Conservation (phyloP, 2,113 vertebrate genomes). For the Cyprinodon brontotheroides region DNA sequence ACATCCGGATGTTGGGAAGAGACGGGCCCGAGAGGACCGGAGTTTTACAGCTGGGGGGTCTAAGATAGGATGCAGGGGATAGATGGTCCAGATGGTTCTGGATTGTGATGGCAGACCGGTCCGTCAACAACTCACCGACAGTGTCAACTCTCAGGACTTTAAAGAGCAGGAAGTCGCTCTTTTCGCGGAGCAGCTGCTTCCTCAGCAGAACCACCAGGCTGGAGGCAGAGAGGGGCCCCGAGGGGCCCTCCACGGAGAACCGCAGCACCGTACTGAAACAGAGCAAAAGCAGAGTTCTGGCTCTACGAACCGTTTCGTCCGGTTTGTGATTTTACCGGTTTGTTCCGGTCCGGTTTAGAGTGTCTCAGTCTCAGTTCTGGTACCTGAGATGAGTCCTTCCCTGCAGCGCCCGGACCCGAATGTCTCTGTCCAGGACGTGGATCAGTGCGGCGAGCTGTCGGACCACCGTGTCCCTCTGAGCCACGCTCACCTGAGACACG, state of each 20-base stretch:
- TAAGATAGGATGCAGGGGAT: too few relatives aligned
- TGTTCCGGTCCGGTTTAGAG: too few relatives aligned
- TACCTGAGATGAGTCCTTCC: conserved; percentile 90
- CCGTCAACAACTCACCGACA: conserved; percentile 72
- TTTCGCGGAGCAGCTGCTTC: conserved; percentile 83
- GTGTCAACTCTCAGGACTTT: conserved; percentile 89
- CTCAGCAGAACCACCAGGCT: conserved; percentile 80
- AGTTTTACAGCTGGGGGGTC: too few relatives aligned
- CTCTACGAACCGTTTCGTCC: too few relatives aligned
- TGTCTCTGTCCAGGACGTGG: conserved; percentile 84
- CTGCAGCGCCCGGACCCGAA: conserved; percentile 85
- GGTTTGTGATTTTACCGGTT: too few relatives aligned
- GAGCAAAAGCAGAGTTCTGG: not conserved
- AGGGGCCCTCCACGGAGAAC: conserved; percentile 82
- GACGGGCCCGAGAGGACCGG: too few relatives aligned
- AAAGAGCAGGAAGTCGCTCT: conserved; percentile 87
- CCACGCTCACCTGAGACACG: conserved; percentile 82
- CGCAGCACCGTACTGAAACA: conserved; percentile 82
- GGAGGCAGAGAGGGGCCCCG: conserved; percentile 78
- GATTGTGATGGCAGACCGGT: not conserved
- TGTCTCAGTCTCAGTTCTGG: fast-evolving
- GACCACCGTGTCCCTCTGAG: conserved; percentile 86
- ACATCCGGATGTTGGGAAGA: too few relatives aligned
- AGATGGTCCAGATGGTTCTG: too few relatives aligned
- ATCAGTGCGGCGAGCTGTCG: conserved; percentile 87